phyloP scores from a whole-genome alignment of 1,140 invertebrate genomes.

The Temnothorax curvispinosus region DNA sequence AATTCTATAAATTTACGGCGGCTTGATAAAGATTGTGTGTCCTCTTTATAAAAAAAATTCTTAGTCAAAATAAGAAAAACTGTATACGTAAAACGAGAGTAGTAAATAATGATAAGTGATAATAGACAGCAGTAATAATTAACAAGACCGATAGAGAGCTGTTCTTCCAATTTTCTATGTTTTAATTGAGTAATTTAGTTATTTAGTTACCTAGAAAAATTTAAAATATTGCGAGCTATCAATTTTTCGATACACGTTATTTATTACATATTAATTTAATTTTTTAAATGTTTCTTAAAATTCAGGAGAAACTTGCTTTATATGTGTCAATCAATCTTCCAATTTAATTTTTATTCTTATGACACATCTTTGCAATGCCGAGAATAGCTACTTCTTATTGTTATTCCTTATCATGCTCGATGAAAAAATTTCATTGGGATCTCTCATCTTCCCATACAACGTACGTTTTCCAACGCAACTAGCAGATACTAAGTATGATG shows the following conservation, averaged over 20 bases:
- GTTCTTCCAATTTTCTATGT: not conserved
- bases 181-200: not conserved
- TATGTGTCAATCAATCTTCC: not conserved
- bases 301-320: not conserved
- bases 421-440: constrained; percentile 14
- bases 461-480: constrained; percentile 20
- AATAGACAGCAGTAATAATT: too few relatives aligned
- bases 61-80: not conserved
- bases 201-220: not conserved
- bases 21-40: not conserved
- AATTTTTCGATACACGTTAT: not conserved
- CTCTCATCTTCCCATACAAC: constrained; percentile 2
- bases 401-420: not conserved
- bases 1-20: not conserved
- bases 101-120: not conserved
- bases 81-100: not conserved
- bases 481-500: constrained; percentile 29
- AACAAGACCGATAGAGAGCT: not conserved
- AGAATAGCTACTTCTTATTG: not conserved
- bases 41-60: not conserved
- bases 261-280: not conserved
- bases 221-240: not conserved
- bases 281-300: not conserved
- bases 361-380: not conserved
- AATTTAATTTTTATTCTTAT: not conserved